Evolutionary conservation across 2,888 invertebrate species (phyloP).

Genomic region (Lithophane ornitopus): DNA sequence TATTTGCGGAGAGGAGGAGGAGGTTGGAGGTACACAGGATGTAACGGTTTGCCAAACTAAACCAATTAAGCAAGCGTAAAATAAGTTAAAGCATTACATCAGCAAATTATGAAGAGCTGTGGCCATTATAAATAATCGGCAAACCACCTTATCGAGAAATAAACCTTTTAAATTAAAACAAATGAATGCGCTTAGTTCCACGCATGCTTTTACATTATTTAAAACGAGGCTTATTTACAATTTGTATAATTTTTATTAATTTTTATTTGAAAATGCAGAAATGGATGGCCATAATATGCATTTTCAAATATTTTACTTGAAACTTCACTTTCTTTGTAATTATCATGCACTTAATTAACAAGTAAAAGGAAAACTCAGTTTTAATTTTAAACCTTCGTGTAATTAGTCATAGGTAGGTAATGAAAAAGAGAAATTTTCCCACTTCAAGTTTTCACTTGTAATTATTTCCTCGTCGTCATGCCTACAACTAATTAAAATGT

Average conservation of each 20-base stretch:
- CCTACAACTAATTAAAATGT: slow-evolving; percentile 47
- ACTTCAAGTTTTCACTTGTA: slow-evolving; percentile 30
- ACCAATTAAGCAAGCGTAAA: background rate
- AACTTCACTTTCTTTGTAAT: slow-evolving; percentile 10
- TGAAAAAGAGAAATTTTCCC: slow-evolving; percentile 44
- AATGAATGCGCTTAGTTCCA: background rate
- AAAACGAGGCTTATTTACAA: background rate
- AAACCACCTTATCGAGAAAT: background rate
- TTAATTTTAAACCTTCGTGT: slow-evolving; percentile 13
- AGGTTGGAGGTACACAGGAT: background rate
- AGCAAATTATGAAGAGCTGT: background rate
- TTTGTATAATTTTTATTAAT: background rate
- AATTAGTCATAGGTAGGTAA: slow-evolving; percentile 13
- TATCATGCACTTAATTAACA: background rate
- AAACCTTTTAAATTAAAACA: background rate
- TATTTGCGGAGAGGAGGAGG: too few species aligned
- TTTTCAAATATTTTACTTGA: background rate
- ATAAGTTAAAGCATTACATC: background rate
- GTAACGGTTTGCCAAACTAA: background rate
- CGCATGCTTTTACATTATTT: background rate
- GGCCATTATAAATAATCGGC: too few species aligned
- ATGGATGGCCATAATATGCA: slow-evolving; percentile 35
- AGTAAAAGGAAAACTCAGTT: slow-evolving; percentile 13
- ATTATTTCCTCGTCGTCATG: slow-evolving; percentile 26
- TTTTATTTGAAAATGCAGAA: too few species aligned